These are phyloP conservation scores for Ferrisia virgata DNA, from an alignment of 2,888 invertebrate species.

Conservation along the genomic window DNA sequence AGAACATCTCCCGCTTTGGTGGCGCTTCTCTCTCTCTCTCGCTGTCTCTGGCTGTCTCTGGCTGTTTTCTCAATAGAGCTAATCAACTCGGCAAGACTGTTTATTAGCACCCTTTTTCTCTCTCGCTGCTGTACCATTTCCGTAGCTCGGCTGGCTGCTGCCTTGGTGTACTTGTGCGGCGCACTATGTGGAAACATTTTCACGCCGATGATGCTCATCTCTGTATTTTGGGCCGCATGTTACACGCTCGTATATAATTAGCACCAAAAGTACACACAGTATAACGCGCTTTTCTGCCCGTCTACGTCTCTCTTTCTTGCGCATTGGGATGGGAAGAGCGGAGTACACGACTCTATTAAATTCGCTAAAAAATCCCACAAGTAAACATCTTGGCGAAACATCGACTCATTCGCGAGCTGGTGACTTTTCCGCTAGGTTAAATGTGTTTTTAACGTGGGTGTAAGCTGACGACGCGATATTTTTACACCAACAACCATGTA, in stretches of 20 bases:
- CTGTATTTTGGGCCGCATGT: no score
- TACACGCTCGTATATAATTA: neutral
- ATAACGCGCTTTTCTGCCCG: neutral
- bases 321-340: no score
- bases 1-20: neutral
- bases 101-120: constrained; percentile 36
- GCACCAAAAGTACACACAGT: neutral
- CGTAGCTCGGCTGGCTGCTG: neutral
- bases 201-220: neutral
- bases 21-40: neutral
- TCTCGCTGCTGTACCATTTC: neutral
- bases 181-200: neutral
- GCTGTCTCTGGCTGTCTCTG: neutral
- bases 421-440: neutral
- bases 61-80: constrained; percentile 36
- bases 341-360: neutral
- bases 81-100: constrained; percentile 41
- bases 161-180: no score
- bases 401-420: neutral
- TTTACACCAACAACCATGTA: neutral
- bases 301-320: neutral
- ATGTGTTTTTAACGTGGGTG: neutral
- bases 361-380: neutral
- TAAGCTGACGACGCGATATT: neutral
- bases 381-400: neutral